A percentile compares a stretch with the other conserved stretches of the same genome.
Evolutionary conservation across 2,797 vertebrate species (phyloP).

Genomic region (Dryobates pubescens): DNA sequence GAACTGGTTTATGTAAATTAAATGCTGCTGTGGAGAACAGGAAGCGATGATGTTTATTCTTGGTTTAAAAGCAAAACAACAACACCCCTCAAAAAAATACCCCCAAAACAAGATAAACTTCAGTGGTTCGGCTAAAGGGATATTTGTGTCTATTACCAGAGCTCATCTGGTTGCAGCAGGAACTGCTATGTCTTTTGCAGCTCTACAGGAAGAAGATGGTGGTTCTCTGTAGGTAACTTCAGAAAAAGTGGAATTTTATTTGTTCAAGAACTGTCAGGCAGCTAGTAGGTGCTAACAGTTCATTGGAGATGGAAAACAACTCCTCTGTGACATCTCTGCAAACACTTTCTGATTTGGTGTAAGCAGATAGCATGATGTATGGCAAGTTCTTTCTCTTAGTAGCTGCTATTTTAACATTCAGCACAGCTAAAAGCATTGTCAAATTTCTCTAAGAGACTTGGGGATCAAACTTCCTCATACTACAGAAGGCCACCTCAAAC

Average conservation of each 20-base stretch:
- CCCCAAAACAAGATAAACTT: neutral
- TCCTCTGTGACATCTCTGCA: neutral
- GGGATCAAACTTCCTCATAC: neutral
- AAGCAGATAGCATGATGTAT: neutral
- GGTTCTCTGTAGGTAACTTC: neutral
- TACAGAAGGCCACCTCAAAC: neutral
- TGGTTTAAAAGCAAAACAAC: neutral
- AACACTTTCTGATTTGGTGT: neutral
- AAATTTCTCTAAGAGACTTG: neutral
- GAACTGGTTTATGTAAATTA: neutral
- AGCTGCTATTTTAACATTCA: neutral
- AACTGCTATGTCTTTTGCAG: neutral
- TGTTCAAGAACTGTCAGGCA: neutral
- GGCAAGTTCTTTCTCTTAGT: neutral
- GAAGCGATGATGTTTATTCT: neutral
- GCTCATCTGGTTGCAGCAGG: neutral
- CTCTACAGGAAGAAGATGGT: neutral
- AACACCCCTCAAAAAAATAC: too few species aligned
- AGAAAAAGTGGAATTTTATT: neutral
- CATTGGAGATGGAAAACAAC: neutral
- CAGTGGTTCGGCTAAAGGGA: neutral
- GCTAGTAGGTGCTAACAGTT: neutral
- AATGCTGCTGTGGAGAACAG: neutral
- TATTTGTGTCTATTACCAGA: neutral
- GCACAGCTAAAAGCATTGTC: neutral